phyloP scores from a whole-genome alignment of 2,888 invertebrate genomes.

The Caenorhabditis sp. region DNA sequence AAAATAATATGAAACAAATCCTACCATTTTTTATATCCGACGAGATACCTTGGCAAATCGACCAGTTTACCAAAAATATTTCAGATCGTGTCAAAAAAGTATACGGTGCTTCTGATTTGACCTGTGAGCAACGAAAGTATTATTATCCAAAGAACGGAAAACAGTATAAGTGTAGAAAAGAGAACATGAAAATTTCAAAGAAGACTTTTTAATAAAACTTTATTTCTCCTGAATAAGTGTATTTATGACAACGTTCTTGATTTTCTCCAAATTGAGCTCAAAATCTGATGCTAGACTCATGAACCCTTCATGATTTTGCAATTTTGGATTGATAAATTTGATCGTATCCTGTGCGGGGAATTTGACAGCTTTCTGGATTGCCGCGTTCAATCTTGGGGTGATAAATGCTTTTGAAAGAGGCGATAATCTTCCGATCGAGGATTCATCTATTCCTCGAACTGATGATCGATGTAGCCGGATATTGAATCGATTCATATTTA shows the following conservation, averaged over 20 bases:
- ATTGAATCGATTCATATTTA: slow-evolving; percentile 59
- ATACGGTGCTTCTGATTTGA: no score
- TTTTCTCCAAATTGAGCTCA: slow-evolving; percentile 53
- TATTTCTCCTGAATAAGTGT: slow-evolving; percentile 35
- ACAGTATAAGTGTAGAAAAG: no score
- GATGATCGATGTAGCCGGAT: slow-evolving; percentile 65
- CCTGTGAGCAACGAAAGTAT: no score
- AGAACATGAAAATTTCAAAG: no score
- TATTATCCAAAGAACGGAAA: no score
- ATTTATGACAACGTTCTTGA: slow-evolving; percentile 57
- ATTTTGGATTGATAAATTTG: slow-evolving; percentile 56
- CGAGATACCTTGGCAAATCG: no score
- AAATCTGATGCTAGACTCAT: slow-evolving; percentile 66
- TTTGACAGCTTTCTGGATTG: slow-evolving; percentile 65
- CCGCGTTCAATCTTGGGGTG: slow-evolving; percentile 60
- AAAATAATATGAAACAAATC: no score
- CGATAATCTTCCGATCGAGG: slow-evolving; percentile 61
- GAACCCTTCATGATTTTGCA: slow-evolving; percentile 62
- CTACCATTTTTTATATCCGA: no score
- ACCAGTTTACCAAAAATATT: no score
- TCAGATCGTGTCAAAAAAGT: no score
- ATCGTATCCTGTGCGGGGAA: slow-evolving; percentile 67
- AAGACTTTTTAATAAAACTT: no score
- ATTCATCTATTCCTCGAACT: slow-evolving; percentile 61
- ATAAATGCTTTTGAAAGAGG: slow-evolving; percentile 68